Percentiles rank a stretch among this genome's conserved stretches.
These are phyloP conservation scores for Ditula angustiorana DNA, from an alignment of 2,888 invertebrate species.

Conservation along the genomic window DNA sequence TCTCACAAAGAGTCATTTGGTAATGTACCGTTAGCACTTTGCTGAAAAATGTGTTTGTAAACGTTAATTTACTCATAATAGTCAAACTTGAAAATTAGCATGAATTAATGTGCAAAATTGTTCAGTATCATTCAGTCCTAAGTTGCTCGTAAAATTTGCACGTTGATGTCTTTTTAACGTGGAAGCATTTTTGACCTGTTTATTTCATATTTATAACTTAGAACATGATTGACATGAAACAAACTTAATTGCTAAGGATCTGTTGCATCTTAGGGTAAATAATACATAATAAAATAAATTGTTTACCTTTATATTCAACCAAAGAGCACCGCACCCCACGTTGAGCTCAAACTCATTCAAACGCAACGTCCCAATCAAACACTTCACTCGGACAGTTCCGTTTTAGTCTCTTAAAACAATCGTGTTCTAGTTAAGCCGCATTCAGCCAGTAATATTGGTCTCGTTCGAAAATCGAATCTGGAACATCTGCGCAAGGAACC, in stretches of 20 bases:
- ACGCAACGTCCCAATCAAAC: constrained; percentile 59
- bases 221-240: neutral
- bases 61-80: neutral
- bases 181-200: constrained; percentile 17
- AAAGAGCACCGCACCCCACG: constrained; percentile 51
- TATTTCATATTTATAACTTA: neutral
- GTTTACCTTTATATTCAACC: constrained; percentile 68
- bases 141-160: constrained; percentile 13
- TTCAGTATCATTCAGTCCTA: constrained; percentile 1
- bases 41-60: neutral
- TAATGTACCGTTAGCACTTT: constrained; percentile 19
- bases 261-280: neutral
- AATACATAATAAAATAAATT: neutral
- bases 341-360: constrained; percentile 51
- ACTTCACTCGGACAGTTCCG: constrained; percentile 60
- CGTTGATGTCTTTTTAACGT: constrained; percentile 63
- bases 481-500: constrained; percentile 54
- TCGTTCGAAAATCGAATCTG: constrained; percentile 60
- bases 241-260: neutral
- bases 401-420: constrained; percentile 51
- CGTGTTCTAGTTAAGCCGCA: constrained; percentile 48
- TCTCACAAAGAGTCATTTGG: constrained; percentile 3
- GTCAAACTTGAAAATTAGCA: neutral
- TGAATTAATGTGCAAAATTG: neutral
- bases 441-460: constrained; percentile 47